A percentile compares a stretch with the other conserved stretches of the same genome.
These are phyloP conservation scores for Sebastes dallii DNA, from an alignment of 2,797 vertebrate species.

Conservation along the genomic window DNA sequence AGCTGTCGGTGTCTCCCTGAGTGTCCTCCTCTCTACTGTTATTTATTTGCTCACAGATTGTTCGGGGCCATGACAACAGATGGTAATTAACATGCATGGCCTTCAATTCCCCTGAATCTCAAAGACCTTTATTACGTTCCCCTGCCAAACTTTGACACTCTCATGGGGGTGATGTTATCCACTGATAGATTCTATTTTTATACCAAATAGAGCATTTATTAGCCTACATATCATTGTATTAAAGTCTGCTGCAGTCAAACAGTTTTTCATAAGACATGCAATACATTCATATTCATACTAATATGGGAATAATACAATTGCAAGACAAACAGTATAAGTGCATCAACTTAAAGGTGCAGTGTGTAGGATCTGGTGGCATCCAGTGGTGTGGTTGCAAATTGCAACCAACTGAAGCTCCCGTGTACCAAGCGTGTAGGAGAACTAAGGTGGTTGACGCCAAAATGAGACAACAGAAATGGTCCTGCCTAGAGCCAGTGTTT, in stretches of 20 bases:
- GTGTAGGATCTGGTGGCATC: no score
- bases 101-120: slow-evolving; percentile 42
- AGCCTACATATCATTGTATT: neutral
- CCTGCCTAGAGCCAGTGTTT: no score
- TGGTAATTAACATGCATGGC: slow-evolving; percentile 48
- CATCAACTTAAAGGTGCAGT: neutral
- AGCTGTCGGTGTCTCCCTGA: neutral
- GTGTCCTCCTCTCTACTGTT: slow-evolving; percentile 17
- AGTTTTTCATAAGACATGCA: neutral
- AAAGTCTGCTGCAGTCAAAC: neutral
- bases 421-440: no score
- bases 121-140: slow-evolving; percentile 9
- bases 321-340: neutral
- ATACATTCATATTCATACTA: neutral
- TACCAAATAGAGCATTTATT: slow-evolving; percentile 30
- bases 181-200: neutral
- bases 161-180: neutral
- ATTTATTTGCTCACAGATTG: slow-evolving; percentile 43
- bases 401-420: no score
- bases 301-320: neutral
- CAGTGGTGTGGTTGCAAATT: no score
- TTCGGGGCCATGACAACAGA: slow-evolving; percentile 42
- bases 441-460: no score
- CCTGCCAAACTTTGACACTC: slow-evolving; percentile 7
- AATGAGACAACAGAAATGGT: rapidly evolving